Evolutionary conservation across 1,140 invertebrate genomes (phyloP).

Genomic region (Diabrotica virgifera): DNA sequence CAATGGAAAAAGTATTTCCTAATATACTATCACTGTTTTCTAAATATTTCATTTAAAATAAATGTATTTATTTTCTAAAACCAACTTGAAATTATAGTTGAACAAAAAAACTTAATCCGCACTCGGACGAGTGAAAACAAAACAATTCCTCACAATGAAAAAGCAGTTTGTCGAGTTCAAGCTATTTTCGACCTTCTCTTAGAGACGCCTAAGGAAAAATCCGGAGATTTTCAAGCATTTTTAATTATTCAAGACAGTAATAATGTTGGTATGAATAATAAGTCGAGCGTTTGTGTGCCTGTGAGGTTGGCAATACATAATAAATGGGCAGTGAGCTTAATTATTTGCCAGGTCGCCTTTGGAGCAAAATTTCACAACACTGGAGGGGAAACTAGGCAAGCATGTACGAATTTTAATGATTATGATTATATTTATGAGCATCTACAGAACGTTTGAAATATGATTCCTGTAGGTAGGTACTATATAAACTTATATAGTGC

Average conservation of each 20-base stretch:
- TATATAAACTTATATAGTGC: too few species aligned
- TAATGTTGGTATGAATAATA: constrained; percentile 43
- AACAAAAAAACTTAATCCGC: background rate
- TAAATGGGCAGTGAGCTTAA: constrained; percentile 35
- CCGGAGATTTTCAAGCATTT: constrained; percentile 19
- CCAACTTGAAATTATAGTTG: too few species aligned
- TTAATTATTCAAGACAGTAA: constrained; percentile 40
- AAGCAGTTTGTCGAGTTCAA: background rate
- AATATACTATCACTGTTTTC: too few species aligned
- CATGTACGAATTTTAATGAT: too few species aligned
- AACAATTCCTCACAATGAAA: background rate
- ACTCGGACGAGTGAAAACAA: background rate
- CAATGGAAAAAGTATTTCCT: too few species aligned
- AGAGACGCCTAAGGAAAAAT: background rate
- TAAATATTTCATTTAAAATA: too few species aligned
- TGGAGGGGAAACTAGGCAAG: too few species aligned
- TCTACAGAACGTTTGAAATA: too few species aligned
- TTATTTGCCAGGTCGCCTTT: constrained; percentile 30
- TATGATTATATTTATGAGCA: too few species aligned
- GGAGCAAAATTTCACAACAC: background rate
- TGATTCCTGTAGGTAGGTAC: too few species aligned
- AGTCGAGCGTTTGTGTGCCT: constrained; percentile 35
- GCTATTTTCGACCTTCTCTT: background rate
- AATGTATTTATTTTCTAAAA: too few species aligned
- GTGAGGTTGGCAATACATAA: constrained; percentile 39